These are phyloP conservation scores for Neoarius graeffei DNA, from an alignment of 2,113 vertebrate genomes.

Conservation along the genomic window DNA sequence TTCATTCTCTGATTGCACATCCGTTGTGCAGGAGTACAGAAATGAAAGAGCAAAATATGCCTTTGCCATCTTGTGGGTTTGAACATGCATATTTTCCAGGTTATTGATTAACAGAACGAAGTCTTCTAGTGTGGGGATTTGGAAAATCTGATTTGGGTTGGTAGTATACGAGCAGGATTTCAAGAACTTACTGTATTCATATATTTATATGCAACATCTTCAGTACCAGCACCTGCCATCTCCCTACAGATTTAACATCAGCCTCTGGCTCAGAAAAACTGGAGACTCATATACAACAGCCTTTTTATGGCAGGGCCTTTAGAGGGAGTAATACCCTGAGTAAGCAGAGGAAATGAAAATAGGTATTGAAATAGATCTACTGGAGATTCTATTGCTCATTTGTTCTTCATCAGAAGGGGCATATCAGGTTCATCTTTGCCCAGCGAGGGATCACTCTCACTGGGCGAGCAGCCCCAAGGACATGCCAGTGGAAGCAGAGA, in stretches of 20 bases:
- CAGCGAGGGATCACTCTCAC: constrained; percentile 8
- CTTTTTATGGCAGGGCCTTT: constrained; percentile 12
- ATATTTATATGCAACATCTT: not conserved
- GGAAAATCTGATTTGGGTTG: not conserved
- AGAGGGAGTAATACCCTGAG: not conserved
- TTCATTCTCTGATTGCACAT: not conserved
- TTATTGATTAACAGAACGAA: constrained; percentile 1
- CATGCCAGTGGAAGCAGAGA: constrained; percentile 50
- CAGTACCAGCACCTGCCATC: not conserved
- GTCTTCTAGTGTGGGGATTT: not conserved
- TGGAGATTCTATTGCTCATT: constrained; percentile 40
- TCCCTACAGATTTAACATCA: not conserved
- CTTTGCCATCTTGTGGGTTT: not conserved
- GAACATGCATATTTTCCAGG: not conserved
- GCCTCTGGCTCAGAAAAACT: constrained; percentile 14
- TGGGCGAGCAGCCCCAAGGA: constrained; percentile 47
- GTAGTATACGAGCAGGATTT: not conserved
- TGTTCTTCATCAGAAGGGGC: constrained; percentile 33
- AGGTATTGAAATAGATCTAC: constrained; percentile 42
- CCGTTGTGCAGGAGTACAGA: not conserved
- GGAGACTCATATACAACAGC: not conserved
- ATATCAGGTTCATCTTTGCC: constrained; percentile 24
- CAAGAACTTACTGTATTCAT: not conserved
- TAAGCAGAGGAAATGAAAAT: constrained; percentile 49
- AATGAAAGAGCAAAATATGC: not conserved